A percentile compares a stretch with the other conserved stretches of the same genome.
These are phyloP conservation scores for Tetragnatha montana DNA, from an alignment of 2,888 invertebrate species.

Conservation along the genomic window DNA sequence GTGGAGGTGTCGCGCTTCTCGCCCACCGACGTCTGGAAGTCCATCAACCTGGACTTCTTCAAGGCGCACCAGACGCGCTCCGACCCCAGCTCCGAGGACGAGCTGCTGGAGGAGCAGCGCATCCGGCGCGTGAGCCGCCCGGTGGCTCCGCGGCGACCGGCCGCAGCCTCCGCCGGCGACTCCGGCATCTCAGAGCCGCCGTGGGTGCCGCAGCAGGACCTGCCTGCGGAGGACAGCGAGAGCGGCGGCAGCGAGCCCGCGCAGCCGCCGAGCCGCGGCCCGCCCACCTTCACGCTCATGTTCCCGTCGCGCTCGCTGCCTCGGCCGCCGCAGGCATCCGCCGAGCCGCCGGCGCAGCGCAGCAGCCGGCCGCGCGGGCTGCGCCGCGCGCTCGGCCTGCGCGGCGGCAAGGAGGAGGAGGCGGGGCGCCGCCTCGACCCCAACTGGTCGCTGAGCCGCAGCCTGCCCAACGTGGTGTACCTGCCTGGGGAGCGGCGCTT, in stretches of 20 bases:
- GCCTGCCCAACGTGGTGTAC: constrained; percentile 83
- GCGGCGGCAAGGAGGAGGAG: constrained; percentile 51
- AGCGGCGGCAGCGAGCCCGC: constrained; percentile 51
- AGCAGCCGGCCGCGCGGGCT: constrained; percentile 81
- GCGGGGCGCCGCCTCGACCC: constrained; percentile 77
- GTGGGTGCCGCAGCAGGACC: constrained; percentile 70
- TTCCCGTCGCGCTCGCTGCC: constrained; percentile 65
- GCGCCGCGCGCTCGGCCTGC: constrained; percentile 61
- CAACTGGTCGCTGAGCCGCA: constrained; percentile 89
- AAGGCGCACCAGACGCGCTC: constrained; percentile 65
- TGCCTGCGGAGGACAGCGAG: constrained; percentile 63
- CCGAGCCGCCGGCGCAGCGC: constrained; percentile 21
- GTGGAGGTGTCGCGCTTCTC: constrained; percentile 87
- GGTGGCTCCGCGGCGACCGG: constrained; percentile 74
- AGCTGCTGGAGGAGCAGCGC: constrained; percentile 74
- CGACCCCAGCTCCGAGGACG: constrained; percentile 75
- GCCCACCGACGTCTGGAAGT: constrained; percentile 88
- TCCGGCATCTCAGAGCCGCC: constrained; percentile 83
- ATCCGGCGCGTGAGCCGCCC: constrained; percentile 74
- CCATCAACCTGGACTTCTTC: constrained; percentile 75
- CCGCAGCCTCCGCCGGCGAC: constrained; percentile 86
- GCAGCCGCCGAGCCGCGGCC: constrained; percentile 31
- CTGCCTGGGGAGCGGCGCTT: constrained; percentile 40
- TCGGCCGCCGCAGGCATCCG: constrained; percentile 38
- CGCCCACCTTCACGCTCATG: constrained; percentile 55